Base-by-base conservation (phyloP, 2,888 invertebrate genomes). In the Trachelus iudaicus region DNA sequence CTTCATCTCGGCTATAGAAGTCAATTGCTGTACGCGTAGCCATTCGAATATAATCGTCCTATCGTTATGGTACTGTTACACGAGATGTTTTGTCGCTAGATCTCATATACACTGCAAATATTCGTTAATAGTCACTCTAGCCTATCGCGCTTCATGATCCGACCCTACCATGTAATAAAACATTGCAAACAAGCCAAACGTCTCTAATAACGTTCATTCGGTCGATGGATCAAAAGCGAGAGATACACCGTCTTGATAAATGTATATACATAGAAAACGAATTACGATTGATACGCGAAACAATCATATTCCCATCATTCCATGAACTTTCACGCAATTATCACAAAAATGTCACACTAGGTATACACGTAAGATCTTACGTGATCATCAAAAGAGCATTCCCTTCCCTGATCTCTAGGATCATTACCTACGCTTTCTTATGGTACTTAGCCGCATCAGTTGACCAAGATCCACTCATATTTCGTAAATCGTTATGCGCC, bases 61-160 rank as follows among this genome's bases (percentile, higher is more conserved):
- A 83, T 84, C 85, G 83, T 85, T 83, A 85, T 85, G 81, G 81
- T 83, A 83, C 79, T 81, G 84, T 81, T 85, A 83, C 80, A 83
- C 78, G 82, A 81, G 81, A 84, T 80, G 83, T 83, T 84, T 81
- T 79, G 79, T 81, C 81, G 82, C 77, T 23, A 56, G 56, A 56
- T 23, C 56, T 23, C 56, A 23, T 56, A 56, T 23, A 56, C 23
- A 56, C 23, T 56, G 56, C 56, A 23, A 56, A 56, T 56, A 56
- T 56, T 9, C 56, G 56, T 56, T n/a, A n/a, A n/a, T n/a, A n/a
- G 56, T 56, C 56, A 56, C 56, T 56, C 56, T 56, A 6, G 56
- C 2, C 6, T 23, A 23, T 56, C 23, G 23, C 15, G 23, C 56
- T 23, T 23, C 23, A 23, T 23, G 6, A 23, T 56, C 56, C 56